Evolutionary conservation across 2,113 vertebrate species (phyloP).

Genomic region (Strigops habroptila): DNA sequence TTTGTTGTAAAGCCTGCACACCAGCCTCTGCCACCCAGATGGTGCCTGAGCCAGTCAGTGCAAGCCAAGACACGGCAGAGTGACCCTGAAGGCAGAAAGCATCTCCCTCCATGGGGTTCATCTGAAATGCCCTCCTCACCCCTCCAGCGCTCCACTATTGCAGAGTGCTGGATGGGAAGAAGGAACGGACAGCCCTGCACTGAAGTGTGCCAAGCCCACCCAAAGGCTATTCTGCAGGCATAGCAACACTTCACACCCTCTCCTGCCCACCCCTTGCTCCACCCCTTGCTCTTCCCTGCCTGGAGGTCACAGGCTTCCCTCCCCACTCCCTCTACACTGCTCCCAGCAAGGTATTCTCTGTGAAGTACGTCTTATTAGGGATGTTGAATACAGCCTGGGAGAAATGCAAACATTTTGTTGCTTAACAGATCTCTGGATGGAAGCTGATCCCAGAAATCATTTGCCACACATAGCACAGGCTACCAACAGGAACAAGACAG

Average conservation of each 20-base stretch:
- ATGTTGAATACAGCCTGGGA: neutral
- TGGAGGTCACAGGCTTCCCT: neutral
- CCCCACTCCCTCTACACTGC: accelerated
- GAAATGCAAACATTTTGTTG: neutral
- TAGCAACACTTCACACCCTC: neutral
- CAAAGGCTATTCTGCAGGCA: neutral
- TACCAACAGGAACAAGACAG: neutral
- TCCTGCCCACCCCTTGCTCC: neutral
- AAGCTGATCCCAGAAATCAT: neutral
- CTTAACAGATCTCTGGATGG: neutral
- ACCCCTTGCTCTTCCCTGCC: neutral
- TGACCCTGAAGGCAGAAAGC: neutral
- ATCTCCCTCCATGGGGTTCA: neutral
- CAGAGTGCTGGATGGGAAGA: accelerated
- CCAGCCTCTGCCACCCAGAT: accelerated
- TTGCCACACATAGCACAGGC: neutral
- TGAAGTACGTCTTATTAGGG: accelerated
- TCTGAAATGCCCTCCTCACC: neutral
- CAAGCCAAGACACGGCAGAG: neutral
- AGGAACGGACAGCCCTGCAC: accelerated
- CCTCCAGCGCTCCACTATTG: neutral
- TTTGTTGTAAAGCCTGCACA: neutral
- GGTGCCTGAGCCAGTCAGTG: neutral
- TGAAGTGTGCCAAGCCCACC: neutral
- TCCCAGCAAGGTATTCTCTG: neutral